These are phyloP conservation scores for Eueremaeus valkanovi DNA, from an alignment of 2,888 invertebrate species.

Conservation along the genomic window DNA sequence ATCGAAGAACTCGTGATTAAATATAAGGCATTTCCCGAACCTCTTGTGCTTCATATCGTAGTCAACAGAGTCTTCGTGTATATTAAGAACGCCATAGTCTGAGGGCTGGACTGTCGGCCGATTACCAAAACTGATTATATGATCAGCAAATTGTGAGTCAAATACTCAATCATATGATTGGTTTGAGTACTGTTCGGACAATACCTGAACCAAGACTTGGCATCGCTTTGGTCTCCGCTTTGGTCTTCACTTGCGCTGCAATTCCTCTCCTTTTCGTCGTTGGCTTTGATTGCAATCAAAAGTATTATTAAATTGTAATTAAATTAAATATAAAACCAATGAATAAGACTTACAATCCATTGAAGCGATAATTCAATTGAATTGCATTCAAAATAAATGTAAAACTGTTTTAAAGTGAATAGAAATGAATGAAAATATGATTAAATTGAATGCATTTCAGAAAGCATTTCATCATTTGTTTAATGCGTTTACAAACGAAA, in stretches of 20 bases:
- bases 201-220: constrained; percentile 2
- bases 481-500: too few relatives aligned
- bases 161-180: background rate
- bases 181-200: too few relatives aligned
- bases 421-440: too few relatives aligned
- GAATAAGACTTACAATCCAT: background rate
- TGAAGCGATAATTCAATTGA: background rate
- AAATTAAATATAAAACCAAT: background rate
- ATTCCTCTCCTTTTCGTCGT: background rate
- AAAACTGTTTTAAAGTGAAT: too few relatives aligned
- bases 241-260: background rate
- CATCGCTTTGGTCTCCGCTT: background rate
- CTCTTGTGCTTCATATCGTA: constrained; percentile 79
- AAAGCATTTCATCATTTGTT: too few relatives aligned
- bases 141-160: background rate
- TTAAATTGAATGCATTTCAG: too few relatives aligned
- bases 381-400: too few relatives aligned
- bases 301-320: background rate
- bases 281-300: background rate
- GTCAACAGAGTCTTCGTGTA: constrained; percentile 52
- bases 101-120: background rate
- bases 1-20: constrained; percentile 78
- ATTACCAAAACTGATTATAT: background rate
- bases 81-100: background rate
- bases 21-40: constrained; percentile 78